Conservation (phyloP, 2,888 invertebrate species). For the Netelia fuscicornis region DNA sequence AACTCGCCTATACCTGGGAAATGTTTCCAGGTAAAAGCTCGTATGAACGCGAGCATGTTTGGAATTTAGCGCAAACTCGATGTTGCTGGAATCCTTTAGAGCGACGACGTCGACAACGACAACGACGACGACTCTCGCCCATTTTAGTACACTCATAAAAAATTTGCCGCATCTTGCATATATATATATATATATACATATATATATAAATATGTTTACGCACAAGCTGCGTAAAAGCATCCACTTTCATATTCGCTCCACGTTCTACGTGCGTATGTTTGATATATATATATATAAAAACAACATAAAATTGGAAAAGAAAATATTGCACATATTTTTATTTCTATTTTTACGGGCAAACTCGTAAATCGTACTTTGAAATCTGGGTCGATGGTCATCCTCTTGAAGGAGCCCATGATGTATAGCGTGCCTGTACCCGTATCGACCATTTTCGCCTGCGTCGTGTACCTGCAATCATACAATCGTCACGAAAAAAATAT, state of each 20-base stretch:
- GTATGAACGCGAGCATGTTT: background rate
- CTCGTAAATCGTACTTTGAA: slow-evolving; percentile 87
- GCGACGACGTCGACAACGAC: slow-evolving; percentile 44
- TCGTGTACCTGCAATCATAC: slow-evolving; percentile 87
- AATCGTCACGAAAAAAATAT: background rate
- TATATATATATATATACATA: slow-evolving; percentile 32
- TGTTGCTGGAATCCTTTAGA: background rate
- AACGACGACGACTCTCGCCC: slow-evolving; percentile 61
- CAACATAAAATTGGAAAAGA: background rate
- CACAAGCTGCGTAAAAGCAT: slow-evolving; percentile 71
- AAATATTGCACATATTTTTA: background rate
- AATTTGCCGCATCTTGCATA: slow-evolving; percentile 41
- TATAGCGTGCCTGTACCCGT: slow-evolving; percentile 92
- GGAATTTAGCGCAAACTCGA: slow-evolving; percentile 18
- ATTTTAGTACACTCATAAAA: slow-evolving; percentile 74
- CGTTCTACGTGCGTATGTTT: background rate
- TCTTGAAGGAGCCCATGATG: slow-evolving; percentile 92
- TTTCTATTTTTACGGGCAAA: background rate
- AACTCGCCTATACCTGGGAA: no score
- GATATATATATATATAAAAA: background rate
- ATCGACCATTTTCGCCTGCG: slow-evolving; percentile 92
- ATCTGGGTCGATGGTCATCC: slow-evolving; percentile 89
- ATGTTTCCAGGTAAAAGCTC: no score
- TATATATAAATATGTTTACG: slow-evolving; percentile 12
- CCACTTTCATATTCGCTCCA: slow-evolving; percentile 72